Base-by-base conservation (phyloP, 2,113 vertebrate genomes). In the Mesoclemmys tuberculata region DNA sequence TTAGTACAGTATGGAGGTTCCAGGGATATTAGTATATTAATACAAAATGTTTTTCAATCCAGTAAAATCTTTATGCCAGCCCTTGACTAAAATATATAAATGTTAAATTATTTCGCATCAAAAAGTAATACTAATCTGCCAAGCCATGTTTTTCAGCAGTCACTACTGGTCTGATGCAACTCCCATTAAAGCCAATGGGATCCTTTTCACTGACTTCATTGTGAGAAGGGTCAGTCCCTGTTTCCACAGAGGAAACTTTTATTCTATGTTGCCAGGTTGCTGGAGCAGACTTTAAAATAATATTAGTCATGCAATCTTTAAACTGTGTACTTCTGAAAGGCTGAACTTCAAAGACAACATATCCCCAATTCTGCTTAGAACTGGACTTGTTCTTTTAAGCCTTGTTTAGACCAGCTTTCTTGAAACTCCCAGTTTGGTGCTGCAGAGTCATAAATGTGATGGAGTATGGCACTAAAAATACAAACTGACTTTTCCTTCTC, bases 131-230 rank as follows among this genome's bases (percentile, higher is more conserved):
- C 10, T 54, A 3, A 5, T 80, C 54, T 90, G 38, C 52, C 88
- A 94, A 91, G 3, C 38, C 78, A 56, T 74, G 49, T 31, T 44
- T 24, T 64, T 78, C 58, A 78, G 44, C 44, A 85, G 22, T 78
- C 89, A 49, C 18, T 55, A 35, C 19, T 85, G 56, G 13, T 54
- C n/a, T 44, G 56, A 38, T 87, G 18, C 71, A 54, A 71, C 89
- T 84, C 48, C 49, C 5, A 14, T 89, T 64, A 16, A 38, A 44
- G 8, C 75, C 0, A 0, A 31, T 35, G 9, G 8, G 85, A 46
- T 88, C 85, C n/a, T n/a, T 92, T 29, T 61, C 82, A 84, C 22
- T 3, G 54, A 9, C 24, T 94, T 92, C 75, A 46, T 26, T 84
- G 22, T 26, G 41, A 29, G 11, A 13, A 75, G 51, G 35, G 2